Evolutionary conservation across 1,140 invertebrate species (phyloP).

Genomic region (Macrotrachela quadricornifera): DNA sequence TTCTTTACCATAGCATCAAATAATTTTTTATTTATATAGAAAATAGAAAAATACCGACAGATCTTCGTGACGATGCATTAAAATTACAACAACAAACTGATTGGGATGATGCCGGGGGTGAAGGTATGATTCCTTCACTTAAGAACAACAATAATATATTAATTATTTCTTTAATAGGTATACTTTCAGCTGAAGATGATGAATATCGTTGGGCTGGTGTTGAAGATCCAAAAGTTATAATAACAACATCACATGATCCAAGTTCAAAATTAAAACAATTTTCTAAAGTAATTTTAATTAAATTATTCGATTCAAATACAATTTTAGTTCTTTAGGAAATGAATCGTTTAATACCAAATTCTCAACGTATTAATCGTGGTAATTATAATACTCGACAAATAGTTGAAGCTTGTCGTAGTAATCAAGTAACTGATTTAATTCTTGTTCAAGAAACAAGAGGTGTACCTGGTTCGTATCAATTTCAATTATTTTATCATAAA

Average conservation of each 20-base stretch:
- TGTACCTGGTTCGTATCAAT: constrained; percentile 22
- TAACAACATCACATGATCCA: constrained; percentile 89
- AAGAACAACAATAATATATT: not conserved
- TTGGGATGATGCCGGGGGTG: constrained; percentile 63
- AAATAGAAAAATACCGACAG: constrained; percentile 57
- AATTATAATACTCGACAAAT: constrained; percentile 86
- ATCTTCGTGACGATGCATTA: constrained; percentile 56
- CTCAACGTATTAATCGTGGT: constrained; percentile 87
- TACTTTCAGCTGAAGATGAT: constrained; percentile 56
- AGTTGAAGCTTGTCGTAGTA: constrained; percentile 71
- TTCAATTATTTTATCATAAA: no score
- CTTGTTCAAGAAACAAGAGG: constrained; percentile 74
- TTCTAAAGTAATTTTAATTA: constrained; percentile 43
- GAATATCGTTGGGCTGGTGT: constrained; percentile 95
- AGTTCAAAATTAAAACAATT: constrained; percentile 87
- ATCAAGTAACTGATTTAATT: constrained; percentile 85
- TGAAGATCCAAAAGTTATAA: constrained; percentile 88
- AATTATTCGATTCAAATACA: no score
- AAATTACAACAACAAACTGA: constrained; percentile 49
- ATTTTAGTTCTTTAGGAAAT: no score
- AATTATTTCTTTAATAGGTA: not conserved
- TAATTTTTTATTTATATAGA: constrained; percentile 25
- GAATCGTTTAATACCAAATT: constrained; percentile 78
- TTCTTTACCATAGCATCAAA: no score
- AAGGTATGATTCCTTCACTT: constrained; percentile 22